Evolutionary conservation across 2,113 vertebrate species (phyloP).

Genomic region (Anolis sagrei): DNA sequence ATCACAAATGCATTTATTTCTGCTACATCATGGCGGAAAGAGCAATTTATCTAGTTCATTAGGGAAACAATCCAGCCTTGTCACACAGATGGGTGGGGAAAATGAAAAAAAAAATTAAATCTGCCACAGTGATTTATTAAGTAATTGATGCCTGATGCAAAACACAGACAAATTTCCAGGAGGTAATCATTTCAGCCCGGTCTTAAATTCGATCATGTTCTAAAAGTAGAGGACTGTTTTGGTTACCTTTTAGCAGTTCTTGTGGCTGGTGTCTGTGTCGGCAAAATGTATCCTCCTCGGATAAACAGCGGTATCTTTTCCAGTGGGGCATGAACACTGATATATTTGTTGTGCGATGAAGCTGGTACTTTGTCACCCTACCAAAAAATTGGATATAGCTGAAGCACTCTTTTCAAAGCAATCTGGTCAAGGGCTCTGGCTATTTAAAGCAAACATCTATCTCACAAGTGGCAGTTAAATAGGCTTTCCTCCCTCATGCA

Average conservation of each 20-base stretch:
- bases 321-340: conserved; percentile 47
- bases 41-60: background rate
- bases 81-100: background rate
- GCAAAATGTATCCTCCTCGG: conserved; percentile 61
- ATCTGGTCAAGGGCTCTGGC: background rate
- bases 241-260: conserved; percentile 60
- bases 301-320: conserved; percentile 65
- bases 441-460: background rate
- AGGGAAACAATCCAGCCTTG: background rate
- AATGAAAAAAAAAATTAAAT: background rate
- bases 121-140: background rate
- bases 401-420: background rate
- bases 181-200: background rate
- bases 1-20: background rate
- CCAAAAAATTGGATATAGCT: conserved; percentile 29
- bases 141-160: background rate
- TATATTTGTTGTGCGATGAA: conserved; percentile 46
- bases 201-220: background rate
- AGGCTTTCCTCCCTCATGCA: no score
- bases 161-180: background rate
- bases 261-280: conserved; percentile 49
- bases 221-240: background rate
- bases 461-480: background rate
- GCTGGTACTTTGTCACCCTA: conserved; percentile 41
- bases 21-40: background rate